These are phyloP conservation scores for Ploceus nigricollis DNA, from an alignment of 2,113 vertebrate species.

Conservation along the genomic window DNA sequence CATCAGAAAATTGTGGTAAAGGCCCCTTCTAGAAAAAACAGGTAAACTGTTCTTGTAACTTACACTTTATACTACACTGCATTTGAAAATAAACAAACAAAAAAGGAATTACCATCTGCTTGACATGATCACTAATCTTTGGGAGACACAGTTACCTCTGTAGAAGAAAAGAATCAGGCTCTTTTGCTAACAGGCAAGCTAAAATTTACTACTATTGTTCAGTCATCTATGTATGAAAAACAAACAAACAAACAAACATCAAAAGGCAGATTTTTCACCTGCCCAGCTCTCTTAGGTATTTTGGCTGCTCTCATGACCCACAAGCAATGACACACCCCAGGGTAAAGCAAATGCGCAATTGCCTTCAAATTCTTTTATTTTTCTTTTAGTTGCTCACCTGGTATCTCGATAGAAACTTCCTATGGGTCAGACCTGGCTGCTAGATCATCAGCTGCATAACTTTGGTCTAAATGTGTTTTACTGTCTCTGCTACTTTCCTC, in stretches of 20 bases:
- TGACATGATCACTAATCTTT: slow-evolving; percentile 28
- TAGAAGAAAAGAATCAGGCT: slow-evolving; percentile 25
- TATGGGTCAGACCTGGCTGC: not conserved
- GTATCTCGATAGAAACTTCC: not conserved
- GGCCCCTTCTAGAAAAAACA: not conserved
- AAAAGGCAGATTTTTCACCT: not conserved
- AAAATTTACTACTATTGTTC: slow-evolving; percentile 30
- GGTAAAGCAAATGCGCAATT: not conserved
- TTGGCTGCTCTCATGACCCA: not conserved
- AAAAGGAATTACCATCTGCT: slow-evolving; percentile 3
- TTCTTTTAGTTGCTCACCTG: not conserved
- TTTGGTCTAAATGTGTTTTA: not conserved
- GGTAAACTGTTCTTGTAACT: not conserved
- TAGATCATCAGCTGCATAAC: not conserved
- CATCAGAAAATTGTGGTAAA: not conserved
- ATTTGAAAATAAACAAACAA: slow-evolving; percentile 11
- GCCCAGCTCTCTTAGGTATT: not conserved
- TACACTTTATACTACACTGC: not conserved
- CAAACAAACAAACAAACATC: not conserved
- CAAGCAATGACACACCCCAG: not conserved
- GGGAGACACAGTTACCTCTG: slow-evolving; percentile 18
- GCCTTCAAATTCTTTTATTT: not conserved
- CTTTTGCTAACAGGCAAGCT: not conserved
- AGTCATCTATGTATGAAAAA: not conserved
- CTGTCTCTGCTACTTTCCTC: not conserved